Conservation (phyloP, 2,113 vertebrate genomes). For the Chaetodon auriga region DNA sequence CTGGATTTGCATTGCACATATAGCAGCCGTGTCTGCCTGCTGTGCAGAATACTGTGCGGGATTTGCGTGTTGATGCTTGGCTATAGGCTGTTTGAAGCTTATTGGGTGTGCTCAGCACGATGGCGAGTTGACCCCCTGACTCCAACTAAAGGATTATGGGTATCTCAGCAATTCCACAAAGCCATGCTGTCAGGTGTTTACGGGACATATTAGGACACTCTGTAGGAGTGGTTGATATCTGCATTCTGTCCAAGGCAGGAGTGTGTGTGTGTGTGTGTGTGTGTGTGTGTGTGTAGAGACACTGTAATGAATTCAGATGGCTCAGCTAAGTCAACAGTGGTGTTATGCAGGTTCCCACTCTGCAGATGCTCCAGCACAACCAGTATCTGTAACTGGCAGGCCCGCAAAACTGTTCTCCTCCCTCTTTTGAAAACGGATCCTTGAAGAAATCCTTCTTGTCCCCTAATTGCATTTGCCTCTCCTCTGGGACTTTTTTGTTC, state of each 20-base stretch:
- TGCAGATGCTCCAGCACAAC: slow-evolving; percentile 29
- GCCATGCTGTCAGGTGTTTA: slow-evolving; percentile 73
- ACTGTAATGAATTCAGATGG: slow-evolving; percentile 60
- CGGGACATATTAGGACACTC: slow-evolving; percentile 67
- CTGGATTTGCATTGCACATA: slow-evolving; percentile 38
- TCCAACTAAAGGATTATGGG: slow-evolving; percentile 71
- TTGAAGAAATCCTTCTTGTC: slow-evolving; percentile 65
- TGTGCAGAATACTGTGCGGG: slow-evolving; percentile 42
- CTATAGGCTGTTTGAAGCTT: slow-evolving; percentile 52
- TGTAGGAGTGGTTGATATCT: slow-evolving; percentile 59
- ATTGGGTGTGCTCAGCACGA: slow-evolving; percentile 73
- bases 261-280: slow-evolving; percentile 14
- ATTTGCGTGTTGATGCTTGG: slow-evolving; percentile 44
- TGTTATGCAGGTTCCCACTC: slow-evolving; percentile 50
- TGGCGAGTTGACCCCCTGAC: slow-evolving; percentile 72
- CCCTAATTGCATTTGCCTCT: slow-evolving; percentile 60
- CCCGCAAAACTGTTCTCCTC: slow-evolving; percentile 45
- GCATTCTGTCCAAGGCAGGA: slow-evolving; percentile 38
- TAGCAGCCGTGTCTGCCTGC: slow-evolving; percentile 10
- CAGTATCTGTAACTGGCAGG: slow-evolving; percentile 57
- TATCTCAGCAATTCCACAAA: slow-evolving; percentile 81
- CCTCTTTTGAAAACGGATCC: slow-evolving; percentile 64
- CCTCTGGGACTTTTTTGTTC: background rate
- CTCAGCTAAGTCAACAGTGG: slow-evolving; percentile 73
- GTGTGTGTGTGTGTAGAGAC: slow-evolving; percentile 36